These are phyloP conservation scores for Tachina grossa DNA, from an alignment of 2,888 invertebrate species.

Conservation along the genomic window DNA sequence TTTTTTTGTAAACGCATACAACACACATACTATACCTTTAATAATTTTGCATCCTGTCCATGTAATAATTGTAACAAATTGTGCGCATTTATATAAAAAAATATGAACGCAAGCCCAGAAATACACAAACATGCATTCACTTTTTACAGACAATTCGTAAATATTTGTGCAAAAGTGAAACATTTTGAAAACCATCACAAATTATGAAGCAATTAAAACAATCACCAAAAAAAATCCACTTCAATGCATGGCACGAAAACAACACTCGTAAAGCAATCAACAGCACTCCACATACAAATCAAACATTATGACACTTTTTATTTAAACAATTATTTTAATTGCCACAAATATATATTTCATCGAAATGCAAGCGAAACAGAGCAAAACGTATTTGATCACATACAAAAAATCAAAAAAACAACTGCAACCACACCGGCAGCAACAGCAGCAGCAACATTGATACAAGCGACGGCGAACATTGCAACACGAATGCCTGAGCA, in stretches of 20 bases:
- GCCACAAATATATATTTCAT: constrained; percentile 47
- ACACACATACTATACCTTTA: not conserved
- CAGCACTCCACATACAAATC: constrained; percentile 8
- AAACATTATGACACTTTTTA: constrained; percentile 49
- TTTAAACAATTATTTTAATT: constrained; percentile 50
- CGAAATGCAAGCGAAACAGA: constrained; percentile 51
- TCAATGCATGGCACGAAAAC: constrained; percentile 24
- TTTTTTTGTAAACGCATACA: not conserved
- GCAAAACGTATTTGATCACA: constrained; percentile 44
- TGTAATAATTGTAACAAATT: not conserved
- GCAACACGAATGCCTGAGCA: constrained; percentile 30
- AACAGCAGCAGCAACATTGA: constrained; percentile 5
- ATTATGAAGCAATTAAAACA: constrained; percentile 57
- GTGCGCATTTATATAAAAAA: not conserved
- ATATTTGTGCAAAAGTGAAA: constrained; percentile 36
- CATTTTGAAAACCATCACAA: constrained; percentile 38
- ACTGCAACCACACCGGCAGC: not conserved
- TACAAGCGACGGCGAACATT: not conserved
- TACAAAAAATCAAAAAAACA: not conserved
- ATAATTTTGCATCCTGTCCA: not conserved
- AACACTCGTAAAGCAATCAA: constrained; percentile 32
- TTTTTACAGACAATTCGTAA: not conserved
- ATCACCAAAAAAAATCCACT: constrained; percentile 12
- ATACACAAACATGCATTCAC: not conserved
- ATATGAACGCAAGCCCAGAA: not conserved